Conservation (phyloP, 2,888 invertebrate genomes). For the Philonicus albiceps region DNA sequence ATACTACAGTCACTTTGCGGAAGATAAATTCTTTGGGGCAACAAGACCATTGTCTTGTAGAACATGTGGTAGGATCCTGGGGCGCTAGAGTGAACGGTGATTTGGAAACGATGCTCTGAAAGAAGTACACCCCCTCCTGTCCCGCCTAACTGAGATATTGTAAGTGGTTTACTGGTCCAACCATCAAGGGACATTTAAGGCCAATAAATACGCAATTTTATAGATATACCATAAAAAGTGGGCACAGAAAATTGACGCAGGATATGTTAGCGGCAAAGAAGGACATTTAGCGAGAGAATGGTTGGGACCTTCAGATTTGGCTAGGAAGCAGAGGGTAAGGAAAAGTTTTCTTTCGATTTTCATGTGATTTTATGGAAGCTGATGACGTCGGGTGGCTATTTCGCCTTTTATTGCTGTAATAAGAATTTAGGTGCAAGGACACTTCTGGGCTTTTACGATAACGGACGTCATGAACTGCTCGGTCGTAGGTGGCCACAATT, state of each 20-base stretch:
- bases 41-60: constrained; percentile 49
- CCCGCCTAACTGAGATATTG: constrained; percentile 43
- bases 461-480: constrained; percentile 21
- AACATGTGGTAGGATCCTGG: constrained; percentile 32
- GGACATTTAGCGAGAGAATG: neutral
- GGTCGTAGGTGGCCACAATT: neutral
- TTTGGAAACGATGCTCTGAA: neutral
- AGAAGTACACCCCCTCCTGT: neutral
- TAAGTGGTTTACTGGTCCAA: constrained; percentile 48
- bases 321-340: neutral
- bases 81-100: neutral
- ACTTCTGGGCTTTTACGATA: constrained; percentile 18
- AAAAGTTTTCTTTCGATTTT: constrained; percentile 40
- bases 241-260: constrained; percentile 45
- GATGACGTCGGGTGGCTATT: constrained; percentile 45
- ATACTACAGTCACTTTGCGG: constrained; percentile 48
- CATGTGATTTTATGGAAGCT: constrained; percentile 47
- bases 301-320: neutral
- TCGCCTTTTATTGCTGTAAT: constrained; percentile 45
- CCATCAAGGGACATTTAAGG: constrained; percentile 51
- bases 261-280: constrained; percentile 13
- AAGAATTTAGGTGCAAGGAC: constrained; percentile 33
- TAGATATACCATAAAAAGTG: constrained; percentile 50
- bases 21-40: constrained; percentile 47
- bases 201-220: constrained; percentile 54